A percentile compares a stretch with the other conserved stretches of the same genome.
Conservation (phyloP, 2,113 vertebrate genomes). For the Ptyas mucosa region DNA sequence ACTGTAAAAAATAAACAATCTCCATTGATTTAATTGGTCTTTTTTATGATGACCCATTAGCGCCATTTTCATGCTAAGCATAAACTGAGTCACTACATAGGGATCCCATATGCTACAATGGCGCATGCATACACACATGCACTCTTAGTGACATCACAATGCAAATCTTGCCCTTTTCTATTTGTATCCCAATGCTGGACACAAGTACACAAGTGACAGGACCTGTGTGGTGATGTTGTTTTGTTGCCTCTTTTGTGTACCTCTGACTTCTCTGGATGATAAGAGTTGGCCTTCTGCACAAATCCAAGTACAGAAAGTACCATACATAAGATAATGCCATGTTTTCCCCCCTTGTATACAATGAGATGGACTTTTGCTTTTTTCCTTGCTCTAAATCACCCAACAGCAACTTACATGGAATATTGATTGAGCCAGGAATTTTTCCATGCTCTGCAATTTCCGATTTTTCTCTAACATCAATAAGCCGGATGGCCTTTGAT, state of each 20-base stretch:
- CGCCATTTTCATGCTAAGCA: background rate
- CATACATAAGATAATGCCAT: background rate
- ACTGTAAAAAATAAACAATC: slow-evolving; percentile 67
- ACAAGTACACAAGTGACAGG: background rate
- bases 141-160: background rate
- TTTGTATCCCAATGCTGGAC: background rate
- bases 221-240: background rate
- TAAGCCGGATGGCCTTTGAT: slow-evolving; percentile 64
- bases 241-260: background rate
- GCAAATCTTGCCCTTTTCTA: background rate
- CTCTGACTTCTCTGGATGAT: background rate
- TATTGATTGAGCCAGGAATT: slow-evolving; percentile 84
- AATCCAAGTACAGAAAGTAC: background rate
- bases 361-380: background rate
- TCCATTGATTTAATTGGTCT: background rate
- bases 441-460: slow-evolving; percentile 81
- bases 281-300: background rate
- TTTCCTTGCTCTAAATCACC: background rate
- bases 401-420: slow-evolving; percentile 79
- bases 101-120: background rate
- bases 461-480: slow-evolving; percentile 91
- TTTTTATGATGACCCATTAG: background rate
- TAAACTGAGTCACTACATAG: background rate
- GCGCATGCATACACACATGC: background rate
- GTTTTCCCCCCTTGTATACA: background rate